Base-by-base conservation (phyloP, 2,797 vertebrate species). In the Smutsia gigantea region DNA sequence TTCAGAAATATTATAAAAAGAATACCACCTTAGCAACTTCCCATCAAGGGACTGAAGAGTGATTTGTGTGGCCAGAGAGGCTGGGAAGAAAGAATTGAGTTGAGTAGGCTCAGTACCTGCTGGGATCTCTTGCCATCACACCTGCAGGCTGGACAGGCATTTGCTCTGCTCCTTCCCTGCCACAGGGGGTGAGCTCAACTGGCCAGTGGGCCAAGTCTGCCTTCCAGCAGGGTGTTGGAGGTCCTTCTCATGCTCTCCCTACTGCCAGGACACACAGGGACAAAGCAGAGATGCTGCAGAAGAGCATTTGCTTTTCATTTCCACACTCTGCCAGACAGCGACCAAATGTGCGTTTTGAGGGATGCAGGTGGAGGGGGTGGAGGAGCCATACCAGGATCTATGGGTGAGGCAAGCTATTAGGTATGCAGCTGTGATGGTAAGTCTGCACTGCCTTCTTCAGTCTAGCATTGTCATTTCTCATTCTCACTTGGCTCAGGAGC, bases 401-500 rank as follows among this genome's bases (percentile, higher is more conserved):
- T 34, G 25, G 4, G 8, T 61, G 13, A 86, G 29, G 34, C 3
- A 37, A 49, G 7, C 15, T 29, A 6, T 59, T 57, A 89, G 31
- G 66, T n/a, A 64, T 0, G 4, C 13, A 68, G 8, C 25, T 68
- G 63, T 42, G 29, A 39, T 29, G 14, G 1, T 31, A 77, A 29
- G 1, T 72, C 66, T 84, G 34, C 15, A 21, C 0, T 42, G 34
- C 3, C 29, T 81, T 61, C n/a, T 87, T 93, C n/a, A 49, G 23
- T 61, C 17, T 39, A 72, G 51, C 14, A 64, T 85, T 72, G 85
- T 8, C 29, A 51, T 66, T 12, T 93, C 49, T 91, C n/a, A 75
- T 91, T 93, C 92, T 75, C 55, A 77, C 11, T 17, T 61, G 1
- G 23, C 27, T 92, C 53, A 13, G 15, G 3, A 64, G 83, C 4